Percentiles rank a stretch among this genome's conserved stretches.
Conservation (phyloP, 2,113 vertebrate genomes). For the Albula glossodonta region DNA sequence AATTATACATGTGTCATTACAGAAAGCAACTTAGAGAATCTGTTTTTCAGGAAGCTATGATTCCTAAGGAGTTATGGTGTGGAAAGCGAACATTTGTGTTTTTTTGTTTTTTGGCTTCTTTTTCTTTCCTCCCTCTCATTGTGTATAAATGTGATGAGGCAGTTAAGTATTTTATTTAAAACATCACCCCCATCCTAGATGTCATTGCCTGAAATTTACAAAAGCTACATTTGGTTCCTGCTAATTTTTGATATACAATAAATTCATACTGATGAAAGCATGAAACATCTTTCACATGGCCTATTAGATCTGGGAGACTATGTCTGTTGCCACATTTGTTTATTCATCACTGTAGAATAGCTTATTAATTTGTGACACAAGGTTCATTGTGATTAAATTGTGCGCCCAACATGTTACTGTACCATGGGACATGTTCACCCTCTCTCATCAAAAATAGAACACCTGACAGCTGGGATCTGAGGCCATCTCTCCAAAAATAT, state of each 20-base stretch:
- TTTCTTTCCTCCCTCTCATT: background rate
- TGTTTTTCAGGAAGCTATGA: background rate
- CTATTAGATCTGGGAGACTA: slow-evolving; percentile 63
- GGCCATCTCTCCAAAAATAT: slow-evolving; percentile 25
- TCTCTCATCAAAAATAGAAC: slow-evolving; percentile 29
- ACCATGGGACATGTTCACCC: slow-evolving; percentile 49
- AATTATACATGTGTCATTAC: background rate
- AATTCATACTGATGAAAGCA: slow-evolving; percentile 52
- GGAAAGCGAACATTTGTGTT: background rate
- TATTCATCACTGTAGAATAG: slow-evolving; percentile 73
- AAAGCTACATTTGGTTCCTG: slow-evolving; percentile 71
- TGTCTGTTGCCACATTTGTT: slow-evolving; percentile 62
- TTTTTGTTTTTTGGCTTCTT: background rate
- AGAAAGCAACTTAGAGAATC: background rate
- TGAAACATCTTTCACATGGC: slow-evolving; percentile 62
- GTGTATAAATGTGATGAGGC: no score
- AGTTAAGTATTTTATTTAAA: background rate
- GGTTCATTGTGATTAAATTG: slow-evolving; percentile 73
- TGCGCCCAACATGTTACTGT: slow-evolving; percentile 57
- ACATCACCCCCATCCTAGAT: background rate
- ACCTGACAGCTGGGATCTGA: slow-evolving; percentile 28
- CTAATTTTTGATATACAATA: slow-evolving; percentile 68
- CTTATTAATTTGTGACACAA: slow-evolving; percentile 69
- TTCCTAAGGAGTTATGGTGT: background rate
- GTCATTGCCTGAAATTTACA: slow-evolving; percentile 62